These are phyloP conservation scores for Sphinx pinastri DNA, from an alignment of 2,888 invertebrate genomes.

Conservation along the genomic window DNA sequence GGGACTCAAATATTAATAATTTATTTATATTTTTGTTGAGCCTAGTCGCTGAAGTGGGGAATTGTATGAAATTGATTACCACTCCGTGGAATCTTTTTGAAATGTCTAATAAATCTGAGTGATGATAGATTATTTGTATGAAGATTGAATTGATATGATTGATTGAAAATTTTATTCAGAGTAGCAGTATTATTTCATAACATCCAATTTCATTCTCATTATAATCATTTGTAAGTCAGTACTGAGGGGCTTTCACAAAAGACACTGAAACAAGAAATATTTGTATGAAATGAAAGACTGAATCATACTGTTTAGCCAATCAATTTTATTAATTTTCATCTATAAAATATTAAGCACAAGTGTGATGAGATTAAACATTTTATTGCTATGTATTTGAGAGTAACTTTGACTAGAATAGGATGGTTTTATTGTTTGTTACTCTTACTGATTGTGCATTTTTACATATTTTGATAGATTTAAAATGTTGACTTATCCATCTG, in stretches of 20 bases:
- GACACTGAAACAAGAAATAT: slow-evolving; percentile 32
- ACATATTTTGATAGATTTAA: slow-evolving; percentile 37
- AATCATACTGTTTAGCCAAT: slow-evolving; percentile 71
- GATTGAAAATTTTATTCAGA: neutral
- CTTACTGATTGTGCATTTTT: slow-evolving; percentile 29
- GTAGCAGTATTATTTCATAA: neutral
- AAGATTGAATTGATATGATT: no score
- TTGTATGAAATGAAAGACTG: slow-evolving; percentile 75
- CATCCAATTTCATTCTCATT: neutral
- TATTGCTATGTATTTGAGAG: slow-evolving; percentile 48
- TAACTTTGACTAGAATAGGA: slow-evolving; percentile 72
- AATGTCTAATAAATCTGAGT: no score
- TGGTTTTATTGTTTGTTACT: slow-evolving; percentile 58
- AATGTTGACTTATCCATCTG: slow-evolving; percentile 8
- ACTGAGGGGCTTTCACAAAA: slow-evolving; percentile 51
- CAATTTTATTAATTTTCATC: slow-evolving; percentile 68
- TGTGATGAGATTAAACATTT: slow-evolving; percentile 58
- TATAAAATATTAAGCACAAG: slow-evolving; percentile 64
- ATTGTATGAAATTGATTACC: no score
- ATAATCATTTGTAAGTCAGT: neutral
- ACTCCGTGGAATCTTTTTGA: no score
- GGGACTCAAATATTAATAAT: no score
- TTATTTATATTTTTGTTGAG: no score
- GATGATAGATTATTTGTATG: no score
- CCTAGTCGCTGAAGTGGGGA: no score